Percentiles rank a stretch among this genome's conserved stretches.
phyloP scores from a whole-genome alignment of 2,113 vertebrate species.

The Egretta garzetta region DNA sequence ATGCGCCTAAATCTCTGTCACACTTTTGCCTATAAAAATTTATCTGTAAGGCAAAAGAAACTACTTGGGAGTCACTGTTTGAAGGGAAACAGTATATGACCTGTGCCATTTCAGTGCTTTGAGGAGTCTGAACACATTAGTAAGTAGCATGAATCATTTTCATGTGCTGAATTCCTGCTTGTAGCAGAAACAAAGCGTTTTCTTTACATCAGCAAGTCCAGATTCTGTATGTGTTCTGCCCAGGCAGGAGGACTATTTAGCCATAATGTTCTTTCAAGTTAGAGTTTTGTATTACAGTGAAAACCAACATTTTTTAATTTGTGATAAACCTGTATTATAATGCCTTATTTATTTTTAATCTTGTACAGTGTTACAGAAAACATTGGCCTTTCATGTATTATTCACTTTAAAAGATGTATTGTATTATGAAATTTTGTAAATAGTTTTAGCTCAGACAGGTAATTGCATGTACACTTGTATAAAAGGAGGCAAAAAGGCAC shows the following conservation, averaged over 20 bases:
- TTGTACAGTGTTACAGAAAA: constrained; percentile 84
- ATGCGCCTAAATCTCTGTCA: neutral
- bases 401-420: constrained; percentile 86
- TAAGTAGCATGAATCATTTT: neutral
- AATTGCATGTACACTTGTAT: constrained; percentile 82
- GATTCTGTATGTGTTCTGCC: constrained; percentile 41
- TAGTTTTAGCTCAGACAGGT: constrained; percentile 78
- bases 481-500: constrained; percentile 66
- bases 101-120: constrained; percentile 46
- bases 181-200: constrained; percentile 15
- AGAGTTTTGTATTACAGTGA: constrained; percentile 71
- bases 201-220: constrained; percentile 54
- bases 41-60: neutral
- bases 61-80: neutral
- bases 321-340: constrained; percentile 82
- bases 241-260: constrained; percentile 62
- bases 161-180: neutral
- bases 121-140: neutral
- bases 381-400: constrained; percentile 86
- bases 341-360: constrained; percentile 93
- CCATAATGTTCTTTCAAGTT: constrained; percentile 68
- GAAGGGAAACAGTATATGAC: neutral
- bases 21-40: neutral
- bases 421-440: constrained; percentile 88
- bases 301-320: constrained; percentile 73